Evolutionary conservation across 2,797 vertebrate species (phyloP).

Genomic region (Chromobotia macracanthus): DNA sequence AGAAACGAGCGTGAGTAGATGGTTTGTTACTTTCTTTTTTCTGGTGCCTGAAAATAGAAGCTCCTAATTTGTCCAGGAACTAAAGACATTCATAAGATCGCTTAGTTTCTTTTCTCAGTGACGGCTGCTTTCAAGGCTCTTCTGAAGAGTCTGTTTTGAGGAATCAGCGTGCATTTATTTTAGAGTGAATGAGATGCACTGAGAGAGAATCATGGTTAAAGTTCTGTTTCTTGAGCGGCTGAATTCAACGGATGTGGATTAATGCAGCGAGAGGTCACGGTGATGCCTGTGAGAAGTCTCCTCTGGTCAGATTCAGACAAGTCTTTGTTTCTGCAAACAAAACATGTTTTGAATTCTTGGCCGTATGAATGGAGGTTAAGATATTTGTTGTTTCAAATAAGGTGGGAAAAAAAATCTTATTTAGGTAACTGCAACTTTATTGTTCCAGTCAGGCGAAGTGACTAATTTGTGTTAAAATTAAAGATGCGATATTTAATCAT

Average conservation of each 20-base stretch:
- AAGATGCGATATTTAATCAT: not conserved
- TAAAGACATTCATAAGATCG: not conserved
- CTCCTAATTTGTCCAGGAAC: not conserved
- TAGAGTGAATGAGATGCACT: not conserved
- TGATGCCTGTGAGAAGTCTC: not conserved
- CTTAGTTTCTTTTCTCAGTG: not conserved
- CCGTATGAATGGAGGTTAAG: not conserved
- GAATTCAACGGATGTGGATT: not conserved
- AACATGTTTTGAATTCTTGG: not conserved
- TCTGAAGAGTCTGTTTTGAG: not conserved
- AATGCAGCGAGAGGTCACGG: not conserved
- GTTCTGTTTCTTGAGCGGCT: not conserved
- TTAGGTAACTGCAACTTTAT: not conserved
- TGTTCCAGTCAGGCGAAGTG: not conserved
- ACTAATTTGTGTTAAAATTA: not conserved
- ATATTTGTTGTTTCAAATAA: not conserved
- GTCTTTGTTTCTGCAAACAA: not conserved
- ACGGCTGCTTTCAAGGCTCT: not conserved
- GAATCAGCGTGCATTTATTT: not conserved
- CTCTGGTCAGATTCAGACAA: not conserved
- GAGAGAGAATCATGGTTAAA: not conserved
- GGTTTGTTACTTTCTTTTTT: slow-evolving; percentile 37
- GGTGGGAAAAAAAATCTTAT: not conserved
- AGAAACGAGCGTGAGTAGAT: slow-evolving; percentile 50
- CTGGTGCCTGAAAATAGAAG: slow-evolving; percentile 5